Evolutionary conservation across 2,113 vertebrate genomes (phyloP), one percentile per base, ranked within the genome.

Genomic region (Seriola rivoliana): DNA sequence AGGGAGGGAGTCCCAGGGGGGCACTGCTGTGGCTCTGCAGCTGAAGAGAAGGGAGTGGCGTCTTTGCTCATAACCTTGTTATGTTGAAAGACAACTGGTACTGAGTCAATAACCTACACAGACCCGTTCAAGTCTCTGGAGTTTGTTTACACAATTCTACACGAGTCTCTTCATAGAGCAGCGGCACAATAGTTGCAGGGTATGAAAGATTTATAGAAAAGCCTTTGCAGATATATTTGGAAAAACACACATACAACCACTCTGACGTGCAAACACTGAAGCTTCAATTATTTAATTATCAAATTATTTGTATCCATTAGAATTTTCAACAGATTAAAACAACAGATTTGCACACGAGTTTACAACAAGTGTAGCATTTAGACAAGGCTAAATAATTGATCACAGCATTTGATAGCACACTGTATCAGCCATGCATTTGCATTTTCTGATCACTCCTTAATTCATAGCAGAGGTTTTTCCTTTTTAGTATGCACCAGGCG

Each of bases 381-480:
- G 34, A 36, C 34, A 36, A 36, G 34, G 34, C 34, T 36, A 36
- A 36, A 36, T 4, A 36, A 36, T 5, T 36, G 4, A 36, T 36
- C 34, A 36, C 34, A 36, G 34, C 6, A 6, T 4, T 36, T 6
- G 34, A 36, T 5, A 6, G 34, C 34, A 79, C 80, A 82, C 65
- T 38, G 52, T 72, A 70, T 80, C 72, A 60, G 63, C 71, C 34
- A 36, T 36, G 6, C 6, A 36, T 89, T 93, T 88, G 90, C 92
- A 6, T 87, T 68, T 88, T 83, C 91, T 91, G 90, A 94, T 92
- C 82, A 66, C 78, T 36, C 6, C 34, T 36, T 36, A 6, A 36
- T 36, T 36, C 34, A 36, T 36, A 36, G 34, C 34, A 36, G 34
- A 36, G 34, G 34, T 36, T 36, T 36, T 36, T 6, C 29, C 29